phyloP scores from a whole-genome alignment of 2,797 vertebrate species.

The Parauchenoglanis punctatus region DNA sequence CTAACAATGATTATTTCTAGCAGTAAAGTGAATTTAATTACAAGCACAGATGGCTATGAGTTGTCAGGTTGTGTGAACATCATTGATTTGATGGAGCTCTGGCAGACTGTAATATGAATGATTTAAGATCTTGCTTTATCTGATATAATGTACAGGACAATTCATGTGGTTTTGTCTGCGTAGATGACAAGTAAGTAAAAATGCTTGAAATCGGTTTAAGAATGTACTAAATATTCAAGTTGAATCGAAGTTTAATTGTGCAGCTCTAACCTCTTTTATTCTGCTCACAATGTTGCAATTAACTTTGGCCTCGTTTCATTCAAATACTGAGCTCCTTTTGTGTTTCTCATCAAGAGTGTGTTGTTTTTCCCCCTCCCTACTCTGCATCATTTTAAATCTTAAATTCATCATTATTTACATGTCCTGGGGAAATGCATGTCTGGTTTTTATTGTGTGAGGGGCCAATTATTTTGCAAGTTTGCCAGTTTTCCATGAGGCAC shows the following conservation, averaged over 20 bases:
- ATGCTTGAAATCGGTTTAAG: neutral
- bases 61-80: neutral
- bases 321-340: neutral
- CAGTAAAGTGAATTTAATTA: neutral
- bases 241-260: too few species aligned
- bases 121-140: neutral
- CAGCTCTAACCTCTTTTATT: neutral
- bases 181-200: neutral
- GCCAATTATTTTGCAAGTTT: neutral
- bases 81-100: neutral
- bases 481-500: neutral
- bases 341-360: neutral
- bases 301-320: neutral
- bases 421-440: neutral
- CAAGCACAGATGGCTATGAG: neutral
- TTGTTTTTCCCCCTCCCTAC: too few species aligned
- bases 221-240: neutral
- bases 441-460: constrained; percentile 4
- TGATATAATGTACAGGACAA: neutral
- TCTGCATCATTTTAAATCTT: constrained; percentile 1
- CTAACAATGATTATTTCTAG: constrained; percentile 4
- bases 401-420: constrained; percentile 16
- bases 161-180: neutral
- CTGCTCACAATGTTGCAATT: neutral
- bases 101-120: neutral